Percentiles rank a stretch among this genome's conserved stretches.
Evolutionary conservation across 2,113 vertebrate species (phyloP).

Genomic region (Glaucomys volans): DNA sequence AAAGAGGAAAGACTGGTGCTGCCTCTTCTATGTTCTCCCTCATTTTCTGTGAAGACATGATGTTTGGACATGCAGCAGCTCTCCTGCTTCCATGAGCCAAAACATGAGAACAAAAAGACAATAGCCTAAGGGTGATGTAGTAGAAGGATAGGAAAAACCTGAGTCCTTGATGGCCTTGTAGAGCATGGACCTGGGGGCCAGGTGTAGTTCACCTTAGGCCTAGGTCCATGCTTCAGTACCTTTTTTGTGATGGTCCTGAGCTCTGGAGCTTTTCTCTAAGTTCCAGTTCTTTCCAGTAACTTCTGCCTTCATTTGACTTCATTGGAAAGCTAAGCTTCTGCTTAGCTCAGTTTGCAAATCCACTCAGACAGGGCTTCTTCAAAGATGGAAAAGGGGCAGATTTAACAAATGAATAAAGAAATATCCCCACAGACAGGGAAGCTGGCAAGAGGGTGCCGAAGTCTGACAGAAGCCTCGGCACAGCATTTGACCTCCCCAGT

Average conservation of each 20-base stretch:
- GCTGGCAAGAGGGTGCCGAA: neutral
- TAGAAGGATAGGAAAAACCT: neutral
- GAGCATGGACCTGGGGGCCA: neutral
- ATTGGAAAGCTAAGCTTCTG: neutral
- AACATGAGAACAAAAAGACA: neutral
- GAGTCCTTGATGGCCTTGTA: neutral
- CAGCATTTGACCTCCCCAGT: slow-evolving; percentile 48
- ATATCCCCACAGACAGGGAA: neutral
- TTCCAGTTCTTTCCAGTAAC: neutral
- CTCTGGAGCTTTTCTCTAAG: neutral
- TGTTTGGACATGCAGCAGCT: neutral
- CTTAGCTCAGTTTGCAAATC: neutral
- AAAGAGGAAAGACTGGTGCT: neutral
- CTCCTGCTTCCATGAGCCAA: neutral
- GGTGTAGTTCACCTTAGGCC: neutral
- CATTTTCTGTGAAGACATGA: neutral
- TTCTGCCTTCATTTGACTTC: neutral
- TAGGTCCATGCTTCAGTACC: neutral
- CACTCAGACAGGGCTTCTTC: neutral
- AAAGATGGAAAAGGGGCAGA: neutral
- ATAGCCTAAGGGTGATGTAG: neutral
- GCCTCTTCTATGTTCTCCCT: neutral
- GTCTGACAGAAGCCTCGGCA: neutral
- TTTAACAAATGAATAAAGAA: neutral
- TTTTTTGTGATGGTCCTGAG: neutral